These are phyloP conservation scores for Chlamydotis undulata DNA, from an alignment of 2,113 vertebrate species.

Conservation along the genomic window DNA sequence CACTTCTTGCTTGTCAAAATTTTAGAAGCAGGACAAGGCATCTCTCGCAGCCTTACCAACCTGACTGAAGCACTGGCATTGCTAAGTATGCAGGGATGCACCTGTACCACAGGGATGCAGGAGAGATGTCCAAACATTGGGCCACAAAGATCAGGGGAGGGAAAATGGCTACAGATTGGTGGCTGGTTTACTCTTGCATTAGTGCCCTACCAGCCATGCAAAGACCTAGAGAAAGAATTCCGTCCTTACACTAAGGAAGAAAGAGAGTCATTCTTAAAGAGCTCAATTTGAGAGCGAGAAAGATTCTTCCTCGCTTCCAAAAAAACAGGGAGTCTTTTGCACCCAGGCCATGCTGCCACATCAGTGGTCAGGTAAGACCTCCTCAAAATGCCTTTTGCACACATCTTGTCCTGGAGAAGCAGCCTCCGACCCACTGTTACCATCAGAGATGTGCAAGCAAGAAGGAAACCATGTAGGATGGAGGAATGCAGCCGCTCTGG, in stretches of 20 bases:
- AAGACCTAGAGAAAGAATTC: background rate
- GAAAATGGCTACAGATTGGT: background rate
- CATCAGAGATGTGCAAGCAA: background rate
- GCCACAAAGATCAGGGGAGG: background rate
- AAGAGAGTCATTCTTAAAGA: background rate
- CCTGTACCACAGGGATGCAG: accelerated
- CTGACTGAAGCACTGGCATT: background rate
- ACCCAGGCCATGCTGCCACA: background rate
- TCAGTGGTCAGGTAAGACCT: background rate
- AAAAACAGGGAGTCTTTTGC: accelerated
- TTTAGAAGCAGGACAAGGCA: background rate
- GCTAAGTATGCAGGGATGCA: background rate
- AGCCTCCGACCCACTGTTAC: too few relatives aligned
- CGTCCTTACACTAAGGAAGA: background rate
- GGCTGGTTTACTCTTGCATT: background rate
- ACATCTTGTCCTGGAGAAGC: background rate
- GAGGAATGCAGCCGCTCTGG: background rate
- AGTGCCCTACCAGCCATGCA: background rate
- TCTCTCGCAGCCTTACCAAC: background rate
- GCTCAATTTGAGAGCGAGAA: background rate
- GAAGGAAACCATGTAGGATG: background rate
- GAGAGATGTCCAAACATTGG: background rate
- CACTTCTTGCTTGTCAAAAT: background rate
- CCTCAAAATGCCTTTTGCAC: background rate
- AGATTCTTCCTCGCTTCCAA: background rate